Percentiles rank a stretch among this genome's conserved stretches.
Evolutionary conservation across 2,797 vertebrate species (phyloP).

Genomic region (Hydrolagus colliei): DNA sequence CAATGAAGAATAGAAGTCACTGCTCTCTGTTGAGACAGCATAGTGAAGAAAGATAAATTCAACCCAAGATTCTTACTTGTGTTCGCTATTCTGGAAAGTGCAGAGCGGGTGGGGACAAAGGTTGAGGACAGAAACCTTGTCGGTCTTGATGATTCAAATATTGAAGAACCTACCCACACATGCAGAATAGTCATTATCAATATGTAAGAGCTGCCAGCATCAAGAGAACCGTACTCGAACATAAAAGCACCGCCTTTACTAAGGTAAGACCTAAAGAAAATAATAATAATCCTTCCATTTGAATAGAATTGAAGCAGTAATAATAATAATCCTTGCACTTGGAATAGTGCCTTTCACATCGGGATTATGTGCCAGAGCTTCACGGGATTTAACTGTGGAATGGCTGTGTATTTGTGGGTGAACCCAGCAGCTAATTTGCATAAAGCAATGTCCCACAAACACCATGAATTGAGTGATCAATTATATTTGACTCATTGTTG

Average conservation of each 20-base stretch:
- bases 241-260: background rate
- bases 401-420: no score
- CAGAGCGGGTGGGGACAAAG: background rate
- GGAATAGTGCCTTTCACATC: no score
- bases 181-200: background rate
- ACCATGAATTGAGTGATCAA: no score
- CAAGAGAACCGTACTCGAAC: background rate
- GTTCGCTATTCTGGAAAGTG: background rate
- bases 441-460: no score
- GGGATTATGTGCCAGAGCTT: no score
- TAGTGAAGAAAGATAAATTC: background rate
- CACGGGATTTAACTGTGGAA: no score
- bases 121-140: background rate
- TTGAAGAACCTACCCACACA: background rate
- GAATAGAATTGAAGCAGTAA: background rate
- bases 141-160: background rate
- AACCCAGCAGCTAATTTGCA: no score
- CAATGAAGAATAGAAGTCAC: no score
- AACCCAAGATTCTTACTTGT: background rate
- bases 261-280: background rate
- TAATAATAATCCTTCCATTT: background rate
- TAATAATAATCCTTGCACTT: no score
- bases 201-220: background rate
- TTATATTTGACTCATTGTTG: no score
- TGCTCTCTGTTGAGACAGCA: no score